Evolutionary conservation across 2,113 vertebrate species (phyloP).

Genomic region (Serranochromis macrocephalus): DNA sequence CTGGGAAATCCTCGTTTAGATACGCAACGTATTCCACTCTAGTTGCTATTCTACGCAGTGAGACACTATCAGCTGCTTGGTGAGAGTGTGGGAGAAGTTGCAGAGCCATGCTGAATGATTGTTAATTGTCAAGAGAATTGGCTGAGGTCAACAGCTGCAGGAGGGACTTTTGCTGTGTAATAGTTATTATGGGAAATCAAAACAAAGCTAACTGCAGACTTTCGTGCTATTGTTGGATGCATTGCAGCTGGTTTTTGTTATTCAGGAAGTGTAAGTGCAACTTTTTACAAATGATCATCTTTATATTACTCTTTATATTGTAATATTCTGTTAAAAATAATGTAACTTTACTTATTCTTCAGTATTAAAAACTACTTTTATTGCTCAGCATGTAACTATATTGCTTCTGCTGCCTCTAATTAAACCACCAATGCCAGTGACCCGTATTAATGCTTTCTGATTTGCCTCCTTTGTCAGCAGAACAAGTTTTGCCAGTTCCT

Average conservation of each 20-base stretch:
- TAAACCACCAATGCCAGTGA: neutral
- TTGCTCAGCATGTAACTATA: neutral
- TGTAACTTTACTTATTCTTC: neutral
- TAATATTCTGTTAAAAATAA: neutral
- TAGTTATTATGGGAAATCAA: constrained; percentile 15
- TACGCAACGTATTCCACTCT: constrained; percentile 29
- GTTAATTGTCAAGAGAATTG: constrained; percentile 52
- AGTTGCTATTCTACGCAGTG: constrained; percentile 33
- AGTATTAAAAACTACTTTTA: neutral
- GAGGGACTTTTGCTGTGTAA: constrained; percentile 36
- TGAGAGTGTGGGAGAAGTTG: constrained; percentile 59
- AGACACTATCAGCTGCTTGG: constrained; percentile 57
- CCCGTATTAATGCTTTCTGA: neutral
- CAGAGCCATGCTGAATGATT: constrained; percentile 53
- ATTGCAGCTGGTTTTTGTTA: neutral
- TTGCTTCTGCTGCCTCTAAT: neutral
- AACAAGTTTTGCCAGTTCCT: neutral
- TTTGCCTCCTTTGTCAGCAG: neutral
- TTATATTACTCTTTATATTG: neutral
- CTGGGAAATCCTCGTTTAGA: constrained; percentile 36
- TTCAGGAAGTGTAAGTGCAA: neutral
- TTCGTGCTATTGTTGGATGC: neutral
- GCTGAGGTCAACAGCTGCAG: constrained; percentile 53
- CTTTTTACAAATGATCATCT: neutral
- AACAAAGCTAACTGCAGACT: neutral